Evolutionary conservation across 2,888 invertebrate species (phyloP), one percentile per base, ranked within the genome.

Genomic region (Synergus itoensis): DNA sequence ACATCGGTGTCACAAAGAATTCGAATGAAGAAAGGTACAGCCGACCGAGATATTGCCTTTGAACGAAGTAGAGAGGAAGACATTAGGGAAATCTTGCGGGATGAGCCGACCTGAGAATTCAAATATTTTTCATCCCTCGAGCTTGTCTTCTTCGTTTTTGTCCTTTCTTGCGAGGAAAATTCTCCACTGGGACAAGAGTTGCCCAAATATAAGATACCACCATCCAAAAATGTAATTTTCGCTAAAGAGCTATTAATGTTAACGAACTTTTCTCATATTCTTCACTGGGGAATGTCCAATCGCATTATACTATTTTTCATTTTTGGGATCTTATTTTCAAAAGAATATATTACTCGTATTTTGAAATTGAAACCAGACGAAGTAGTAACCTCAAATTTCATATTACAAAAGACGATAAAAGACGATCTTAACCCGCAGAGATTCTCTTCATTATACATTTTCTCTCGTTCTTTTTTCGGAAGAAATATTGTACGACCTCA

Each of bases 11-110:
- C 77, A 77, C 67, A 67, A 75, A 73, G 77, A 65, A 76, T 81
- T 80, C 76, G 45, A 63, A 77, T 77, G 65, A 77, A 83, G 78
- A 79, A 79, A 83, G 76, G 65, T 77, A 75, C 63, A 57, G 80
- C 62, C 81, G 82, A 85, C 83, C 80, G 79, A 82, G 81, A 85
- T 83, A 85, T 84, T 84, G 80, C 81, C 79, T 82, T 81, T 83
- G 83, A 83, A 84, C 79, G 80, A 81, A 83, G 81, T 84, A 82
- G 78, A 84, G 83, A 80, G 82, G 81, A 83, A 86, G 85, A 84
- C 88, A 85, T 86, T 86, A 83, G 85, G 86, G 85, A 88, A 88
- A 89, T 89, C 86, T 88, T 84, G 85, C 83, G 81, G 82, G 86
- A 88, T 84, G 86, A 88, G 83, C 81, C 83, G 81, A 80, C 81